Evolutionary conservation across 2,888 invertebrate genomes (phyloP), one percentile per base, ranked within the genome.

Genomic region (Cacoxenus indagator): DNA sequence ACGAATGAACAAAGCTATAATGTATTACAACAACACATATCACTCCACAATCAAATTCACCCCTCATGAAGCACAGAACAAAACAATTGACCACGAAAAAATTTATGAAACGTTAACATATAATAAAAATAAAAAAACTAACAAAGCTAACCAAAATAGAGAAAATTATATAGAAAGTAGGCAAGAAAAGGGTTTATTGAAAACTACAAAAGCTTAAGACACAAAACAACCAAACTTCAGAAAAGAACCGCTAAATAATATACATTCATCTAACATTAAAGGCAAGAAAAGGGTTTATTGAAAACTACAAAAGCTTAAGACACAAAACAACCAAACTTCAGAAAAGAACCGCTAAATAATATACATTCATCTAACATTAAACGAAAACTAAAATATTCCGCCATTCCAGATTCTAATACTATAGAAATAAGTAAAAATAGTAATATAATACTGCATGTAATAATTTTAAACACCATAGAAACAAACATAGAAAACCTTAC

Each of bases 171-270:
- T n/a, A n/a, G n/a, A n/a, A n/a, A n/a, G n/a, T n/a, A n/a, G n/a
- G n/a, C n/a, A n/a, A n/a, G 65, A 14, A 62, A 14, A 31, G 54
- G 62, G 2, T 65, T 65, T 14, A 67, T 64, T 64, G 65, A 68
- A 17, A 65, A 68, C 17, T 65, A 68, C 17, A 65, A 65, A 65
- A 62, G 61, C 14, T 14, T 70, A 26, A 22, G 71, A 48, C 68
- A 71, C 24, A 71, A 69, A 26, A 69, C 37, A 67, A 54, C 68
- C 68, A 17, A 70, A 71, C 31, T 68, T 68, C 27, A 71, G 66
- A 31, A 71, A 71, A 64, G 59, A 66, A 26, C 17, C n/a, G 1
- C 24, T 66, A n/a, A n/a, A n/a, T n/a, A n/a, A n/a, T n/a, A n/a
- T n/a, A n/a, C n/a, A n/a, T n/a, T n/a, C n/a, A n/a, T 46, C 14